Percentiles rank a stretch among this genome's conserved stretches.
Evolutionary conservation across 2,797 vertebrate genomes (phyloP).

Genomic region (Iguana delicatissima): DNA sequence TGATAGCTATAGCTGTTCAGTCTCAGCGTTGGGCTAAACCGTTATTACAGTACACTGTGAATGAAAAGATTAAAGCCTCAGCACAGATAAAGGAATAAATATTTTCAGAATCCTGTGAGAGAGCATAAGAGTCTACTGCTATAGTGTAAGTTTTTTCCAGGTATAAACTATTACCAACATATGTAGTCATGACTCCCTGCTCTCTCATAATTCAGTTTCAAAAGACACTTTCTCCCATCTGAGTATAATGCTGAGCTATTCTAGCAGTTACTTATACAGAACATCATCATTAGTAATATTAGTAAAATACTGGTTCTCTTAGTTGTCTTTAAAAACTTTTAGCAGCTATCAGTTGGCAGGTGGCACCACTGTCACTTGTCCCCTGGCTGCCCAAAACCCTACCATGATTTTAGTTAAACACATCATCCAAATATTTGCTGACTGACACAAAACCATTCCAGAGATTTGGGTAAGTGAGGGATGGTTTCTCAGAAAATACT

Average conservation of each 20-base stretch:
- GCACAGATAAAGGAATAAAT: slow-evolving; percentile 4
- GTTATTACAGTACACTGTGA: slow-evolving; percentile 15
- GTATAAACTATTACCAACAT: slow-evolving; percentile 1
- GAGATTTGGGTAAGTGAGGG: neutral
- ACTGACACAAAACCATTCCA: neutral
- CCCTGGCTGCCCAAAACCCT: neutral
- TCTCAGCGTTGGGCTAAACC: neutral
- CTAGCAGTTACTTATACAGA: neutral
- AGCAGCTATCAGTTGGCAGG: slow-evolving; percentile 14
- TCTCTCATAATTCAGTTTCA: neutral
- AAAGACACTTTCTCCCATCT: neutral
- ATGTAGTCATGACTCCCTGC: fast-evolving
- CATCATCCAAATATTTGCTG: neutral
- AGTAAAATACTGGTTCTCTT: slow-evolving; percentile 20
- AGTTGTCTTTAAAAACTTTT: slow-evolving; percentile 15
- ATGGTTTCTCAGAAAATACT: neutral
- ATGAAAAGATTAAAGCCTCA: slow-evolving; percentile 22
- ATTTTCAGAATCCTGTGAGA: slow-evolving; percentile 14
- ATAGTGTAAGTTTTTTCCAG: neutral
- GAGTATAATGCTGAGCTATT: neutral
- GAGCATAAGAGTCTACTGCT: slow-evolving; percentile 13
- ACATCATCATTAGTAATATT: slow-evolving; percentile 13
- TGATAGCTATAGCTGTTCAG: slow-evolving; percentile 24
- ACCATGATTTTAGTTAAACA: fast-evolving
- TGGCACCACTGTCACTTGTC: neutral